Percentiles rank a stretch among this genome's conserved stretches.
These are phyloP conservation scores for Mastacembelus armatus DNA, from an alignment of 2,797 vertebrate species.

Conservation along the genomic window DNA sequence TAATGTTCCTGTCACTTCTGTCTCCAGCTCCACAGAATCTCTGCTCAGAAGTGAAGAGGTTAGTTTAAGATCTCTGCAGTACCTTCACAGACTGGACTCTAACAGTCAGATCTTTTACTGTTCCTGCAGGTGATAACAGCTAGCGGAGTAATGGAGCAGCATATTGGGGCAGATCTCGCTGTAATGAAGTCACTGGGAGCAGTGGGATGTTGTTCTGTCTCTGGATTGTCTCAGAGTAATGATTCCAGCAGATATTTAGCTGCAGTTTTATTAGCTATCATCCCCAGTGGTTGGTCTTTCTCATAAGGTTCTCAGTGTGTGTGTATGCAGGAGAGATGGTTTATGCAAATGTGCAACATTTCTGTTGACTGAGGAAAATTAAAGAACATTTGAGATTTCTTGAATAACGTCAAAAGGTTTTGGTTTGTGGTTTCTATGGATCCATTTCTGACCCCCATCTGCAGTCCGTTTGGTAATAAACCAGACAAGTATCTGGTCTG, in stretches of 20 bases:
- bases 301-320: neutral
- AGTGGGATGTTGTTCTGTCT: neutral
- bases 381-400: too few relatives aligned
- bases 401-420: too few relatives aligned
- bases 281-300: slow-evolving; percentile 1
- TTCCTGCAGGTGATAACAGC: slow-evolving; percentile 1
- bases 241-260: slow-evolving; percentile 14
- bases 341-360: neutral
- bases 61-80: neutral
- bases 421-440: too few relatives aligned
- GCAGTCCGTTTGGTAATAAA: too few relatives aligned
- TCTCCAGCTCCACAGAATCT: neutral
- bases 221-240: slow-evolving; percentile 13
- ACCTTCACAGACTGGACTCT: neutral
- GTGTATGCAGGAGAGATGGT: neutral
- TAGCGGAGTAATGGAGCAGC: neutral
- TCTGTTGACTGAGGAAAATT: too few relatives aligned
- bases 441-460: neutral
- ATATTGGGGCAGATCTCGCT: neutral
- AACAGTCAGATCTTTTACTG: neutral
- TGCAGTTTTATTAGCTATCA: slow-evolving; percentile 28
- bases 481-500: too few relatives aligned
- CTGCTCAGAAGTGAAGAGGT: neutral
- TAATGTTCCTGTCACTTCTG: slow-evolving; percentile 26
- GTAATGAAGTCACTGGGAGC: slow-evolving; percentile 9